These are phyloP conservation scores for Ochotona princeps DNA, from an alignment of 2,113 vertebrate species.

Conservation along the genomic window DNA sequence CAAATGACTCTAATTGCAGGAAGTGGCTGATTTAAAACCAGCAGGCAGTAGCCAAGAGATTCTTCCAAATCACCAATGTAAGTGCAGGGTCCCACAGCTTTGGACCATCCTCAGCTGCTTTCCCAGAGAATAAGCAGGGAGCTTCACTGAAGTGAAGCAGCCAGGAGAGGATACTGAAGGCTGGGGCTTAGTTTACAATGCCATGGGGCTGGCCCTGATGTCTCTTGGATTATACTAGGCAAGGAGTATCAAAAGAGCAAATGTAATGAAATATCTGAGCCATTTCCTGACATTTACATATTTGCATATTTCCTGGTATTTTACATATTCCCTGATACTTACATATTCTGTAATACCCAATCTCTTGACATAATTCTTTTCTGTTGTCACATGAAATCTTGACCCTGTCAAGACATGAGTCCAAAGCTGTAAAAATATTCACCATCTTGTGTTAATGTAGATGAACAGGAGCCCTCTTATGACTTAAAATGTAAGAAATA, in stretches of 20 bases:
- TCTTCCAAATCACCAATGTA: too few species aligned
- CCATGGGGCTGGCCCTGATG: not conserved
- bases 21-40: too few species aligned
- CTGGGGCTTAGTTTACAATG: too few species aligned
- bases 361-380: not conserved
- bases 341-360: not conserved
- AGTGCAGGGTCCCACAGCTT: too few species aligned
- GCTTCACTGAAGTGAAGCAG: too few species aligned
- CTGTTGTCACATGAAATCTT: not conserved
- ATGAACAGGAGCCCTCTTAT: not conserved
- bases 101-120: too few species aligned
- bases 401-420: not conserved
- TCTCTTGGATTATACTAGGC: not conserved
- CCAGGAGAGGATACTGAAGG: too few species aligned
- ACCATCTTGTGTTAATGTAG: not conserved
- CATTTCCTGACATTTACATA: accelerated
- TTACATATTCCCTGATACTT: not conserved
- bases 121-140: too few species aligned
- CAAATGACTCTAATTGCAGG: too few species aligned
- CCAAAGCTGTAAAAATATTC: not conserved
- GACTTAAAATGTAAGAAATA: not conserved
- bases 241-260: not conserved
- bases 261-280: not conserved
- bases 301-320: not conserved
- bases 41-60: too few species aligned